Percentiles rank a stretch among this genome's conserved stretches.
Evolutionary conservation across 2,113 vertebrate species (phyloP).

Genomic region (Nyctibius bracteatus): DNA sequence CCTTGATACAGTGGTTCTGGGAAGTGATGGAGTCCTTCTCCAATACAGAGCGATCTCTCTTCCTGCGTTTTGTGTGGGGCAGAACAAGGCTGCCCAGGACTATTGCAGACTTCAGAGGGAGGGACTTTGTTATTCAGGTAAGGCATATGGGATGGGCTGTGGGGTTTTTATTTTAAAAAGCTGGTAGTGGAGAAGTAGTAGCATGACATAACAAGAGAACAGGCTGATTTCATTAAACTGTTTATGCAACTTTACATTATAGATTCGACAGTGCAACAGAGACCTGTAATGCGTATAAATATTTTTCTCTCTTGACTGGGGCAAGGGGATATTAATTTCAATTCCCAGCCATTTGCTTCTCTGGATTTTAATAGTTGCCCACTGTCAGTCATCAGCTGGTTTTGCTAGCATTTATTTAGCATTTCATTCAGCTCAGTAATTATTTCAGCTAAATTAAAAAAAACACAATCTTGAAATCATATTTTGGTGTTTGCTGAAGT

Average conservation of each 20-base stretch:
- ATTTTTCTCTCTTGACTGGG: background rate
- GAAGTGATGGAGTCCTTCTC: conserved; percentile 99
- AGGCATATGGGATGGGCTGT: background rate
- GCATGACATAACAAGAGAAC: background rate
- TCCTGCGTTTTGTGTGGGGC: conserved; percentile 97
- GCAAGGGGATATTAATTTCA: background rate
- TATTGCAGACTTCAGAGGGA: conserved; percentile 94
- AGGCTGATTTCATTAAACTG: background rate
- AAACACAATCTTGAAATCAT: background rate
- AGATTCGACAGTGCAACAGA: background rate
- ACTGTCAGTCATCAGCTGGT: background rate
- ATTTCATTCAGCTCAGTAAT: background rate
- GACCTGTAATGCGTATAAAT: background rate
- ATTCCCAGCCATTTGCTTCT: background rate
- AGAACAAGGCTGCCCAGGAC: conserved; percentile 95
- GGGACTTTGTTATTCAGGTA: conserved; percentile 98
- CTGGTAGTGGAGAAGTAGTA: background rate
- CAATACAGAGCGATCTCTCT: conserved; percentile 94
- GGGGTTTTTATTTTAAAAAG: background rate
- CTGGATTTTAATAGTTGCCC: background rate
- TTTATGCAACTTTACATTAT: background rate
- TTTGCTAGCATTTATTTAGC: background rate
- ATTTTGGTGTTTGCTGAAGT: background rate
- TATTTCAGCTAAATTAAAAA: background rate
- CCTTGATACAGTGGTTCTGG: conserved; percentile 98